These are phyloP conservation scores for Eulimnadia texana DNA, from an alignment of 1,140 invertebrate species.

Conservation along the genomic window DNA sequence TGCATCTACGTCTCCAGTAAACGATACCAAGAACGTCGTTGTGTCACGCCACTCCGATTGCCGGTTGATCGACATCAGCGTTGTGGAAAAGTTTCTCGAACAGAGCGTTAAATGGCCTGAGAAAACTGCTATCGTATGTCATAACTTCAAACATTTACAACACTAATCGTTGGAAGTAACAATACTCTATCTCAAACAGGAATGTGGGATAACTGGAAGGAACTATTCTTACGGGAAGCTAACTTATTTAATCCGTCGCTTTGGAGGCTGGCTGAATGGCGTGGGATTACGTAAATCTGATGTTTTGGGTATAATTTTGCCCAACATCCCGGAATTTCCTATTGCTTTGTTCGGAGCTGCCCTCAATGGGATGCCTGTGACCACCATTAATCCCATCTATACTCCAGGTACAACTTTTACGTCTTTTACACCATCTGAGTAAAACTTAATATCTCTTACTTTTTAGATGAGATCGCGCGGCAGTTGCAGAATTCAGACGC, in stretches of 20 bases:
- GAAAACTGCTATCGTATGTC: conserved; percentile 11
- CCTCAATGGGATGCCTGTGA: conserved; percentile 51
- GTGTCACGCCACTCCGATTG: conserved; percentile 7
- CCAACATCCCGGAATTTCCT: conserved; percentile 62
- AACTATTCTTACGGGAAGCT: conserved; percentile 53
- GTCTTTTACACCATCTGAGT: background rate
- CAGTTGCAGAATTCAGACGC: conserved; percentile 48
- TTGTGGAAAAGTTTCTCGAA: conserved; percentile 8
- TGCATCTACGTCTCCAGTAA: background rate
- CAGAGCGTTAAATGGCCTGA: conserved; percentile 10
- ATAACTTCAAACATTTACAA: background rate
- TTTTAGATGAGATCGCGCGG: conserved; percentile 55
- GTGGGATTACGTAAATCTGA: conserved; percentile 53
- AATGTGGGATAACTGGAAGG: conserved; percentile 49
- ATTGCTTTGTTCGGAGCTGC: conserved; percentile 48
- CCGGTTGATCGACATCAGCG: conserved; percentile 11
- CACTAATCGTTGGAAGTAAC: background rate
- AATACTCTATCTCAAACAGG: conserved; percentile 30
- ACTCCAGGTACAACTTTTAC: conserved; percentile 44
- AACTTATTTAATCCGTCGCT: conserved; percentile 41
- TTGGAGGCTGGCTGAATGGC: conserved; percentile 47
- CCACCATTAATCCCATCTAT: conserved; percentile 65
- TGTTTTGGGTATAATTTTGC: conserved; percentile 48
- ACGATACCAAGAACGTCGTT: conserved; percentile 7
- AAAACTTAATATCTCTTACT: background rate